Evolutionary conservation across 2,113 vertebrate genomes (phyloP).

Genomic region (Cynocephalus volans): DNA sequence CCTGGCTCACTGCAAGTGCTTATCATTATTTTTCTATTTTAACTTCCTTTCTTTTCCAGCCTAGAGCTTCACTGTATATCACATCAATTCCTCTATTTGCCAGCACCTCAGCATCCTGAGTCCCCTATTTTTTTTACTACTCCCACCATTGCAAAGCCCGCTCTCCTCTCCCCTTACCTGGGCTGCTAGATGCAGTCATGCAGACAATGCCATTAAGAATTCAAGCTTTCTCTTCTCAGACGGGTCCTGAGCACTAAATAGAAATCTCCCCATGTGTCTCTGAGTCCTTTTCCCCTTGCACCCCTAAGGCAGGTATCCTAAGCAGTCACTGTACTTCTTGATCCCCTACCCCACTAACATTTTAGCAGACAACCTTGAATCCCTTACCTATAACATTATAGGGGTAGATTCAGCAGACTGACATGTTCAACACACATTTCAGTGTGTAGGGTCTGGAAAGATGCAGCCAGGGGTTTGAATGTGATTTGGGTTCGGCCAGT

Average conservation of each 20-base stretch:
- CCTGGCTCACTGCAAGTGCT: background rate
- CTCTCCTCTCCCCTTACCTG: background rate
- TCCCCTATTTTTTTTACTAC: background rate
- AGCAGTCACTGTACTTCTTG: background rate
- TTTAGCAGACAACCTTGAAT: background rate
- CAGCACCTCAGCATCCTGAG: background rate
- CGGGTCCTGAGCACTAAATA: background rate
- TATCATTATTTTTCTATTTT: conserved; percentile 11
- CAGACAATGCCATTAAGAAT: background rate
- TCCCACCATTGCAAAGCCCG: background rate
- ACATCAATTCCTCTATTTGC: background rate
- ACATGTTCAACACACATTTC: conserved; percentile 6
- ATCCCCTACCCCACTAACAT: background rate
- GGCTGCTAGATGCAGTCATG: background rate
- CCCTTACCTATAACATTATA: background rate
- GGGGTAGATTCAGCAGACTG: background rate
- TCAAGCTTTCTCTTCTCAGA: background rate
- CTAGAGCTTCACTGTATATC: background rate
- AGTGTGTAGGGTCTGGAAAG: background rate
- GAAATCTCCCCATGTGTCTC: background rate
- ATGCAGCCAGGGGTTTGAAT: background rate
- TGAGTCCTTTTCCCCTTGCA: background rate
- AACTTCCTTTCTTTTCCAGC: conserved; percentile 15
- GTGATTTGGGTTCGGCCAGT: background rate
- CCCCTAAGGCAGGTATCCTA: conserved; percentile 5